These are phyloP conservation scores for Phenganax stokvisi DNA, from an alignment of 92 coral and sea anemone genomes.

Conservation along the genomic window DNA sequence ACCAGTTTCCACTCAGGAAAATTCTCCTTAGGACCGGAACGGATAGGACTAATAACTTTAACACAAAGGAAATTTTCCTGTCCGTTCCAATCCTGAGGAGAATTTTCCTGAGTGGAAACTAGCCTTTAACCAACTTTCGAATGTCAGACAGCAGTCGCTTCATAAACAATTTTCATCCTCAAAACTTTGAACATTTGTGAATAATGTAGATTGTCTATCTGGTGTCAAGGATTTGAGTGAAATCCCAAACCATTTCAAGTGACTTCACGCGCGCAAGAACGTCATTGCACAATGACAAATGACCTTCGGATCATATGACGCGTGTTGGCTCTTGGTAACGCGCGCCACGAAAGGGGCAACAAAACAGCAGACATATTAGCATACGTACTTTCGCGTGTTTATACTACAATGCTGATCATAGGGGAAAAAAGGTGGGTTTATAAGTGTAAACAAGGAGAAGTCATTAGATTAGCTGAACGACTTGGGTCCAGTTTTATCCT, in stretches of 20 bases:
- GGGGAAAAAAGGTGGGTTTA: constrained; percentile 3
- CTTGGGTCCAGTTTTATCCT: neutral
- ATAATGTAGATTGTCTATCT: too few relatives aligned
- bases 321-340: constrained; percentile 38
- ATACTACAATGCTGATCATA: neutral
- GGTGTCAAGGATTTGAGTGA: too few relatives aligned
- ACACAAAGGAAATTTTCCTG: too few relatives aligned
- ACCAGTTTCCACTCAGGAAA: too few relatives aligned
- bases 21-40: too few relatives aligned
- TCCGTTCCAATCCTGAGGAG: too few relatives aligned
- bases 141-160: too few relatives aligned
- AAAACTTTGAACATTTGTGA: neutral
- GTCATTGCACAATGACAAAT: neutral
- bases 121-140: too few relatives aligned
- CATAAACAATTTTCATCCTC: too few relatives aligned
- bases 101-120: too few relatives aligned
- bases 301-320: constrained; percentile 30
- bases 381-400: constrained; percentile 29
- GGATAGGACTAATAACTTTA: too few relatives aligned
- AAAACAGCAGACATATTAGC: constrained; percentile 26
- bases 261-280: neutral
- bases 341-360: constrained; percentile 18
- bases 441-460: constrained; percentile 13
- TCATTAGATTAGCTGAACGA: constrained; percentile 4
- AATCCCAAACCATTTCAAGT: constrained; percentile 7